phyloP scores from a whole-genome alignment of 1,140 invertebrate genomes.

The Brachystomella parvula region DNA sequence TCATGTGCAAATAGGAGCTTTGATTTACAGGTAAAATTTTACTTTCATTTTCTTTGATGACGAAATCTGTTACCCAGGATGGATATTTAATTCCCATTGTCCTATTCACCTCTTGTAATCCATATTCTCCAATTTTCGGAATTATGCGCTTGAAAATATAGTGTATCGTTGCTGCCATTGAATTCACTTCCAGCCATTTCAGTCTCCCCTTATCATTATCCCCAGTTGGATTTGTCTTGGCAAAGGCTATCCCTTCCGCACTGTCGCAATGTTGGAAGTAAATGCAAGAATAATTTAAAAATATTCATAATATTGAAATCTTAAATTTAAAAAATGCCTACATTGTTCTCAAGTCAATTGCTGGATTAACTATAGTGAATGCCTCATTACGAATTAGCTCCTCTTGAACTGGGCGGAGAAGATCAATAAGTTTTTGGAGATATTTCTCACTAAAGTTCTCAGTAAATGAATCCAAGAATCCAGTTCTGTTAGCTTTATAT shows the following conservation, averaged over 20 bases:
- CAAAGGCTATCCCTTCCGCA: neutral
- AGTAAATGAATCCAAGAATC: neutral
- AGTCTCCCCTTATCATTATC: neutral
- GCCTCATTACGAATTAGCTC: conserved; percentile 3
- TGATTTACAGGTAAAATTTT: neutral
- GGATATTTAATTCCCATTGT: conserved; percentile 6
- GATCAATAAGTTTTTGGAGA: neutral
- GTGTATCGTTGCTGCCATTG: conserved; percentile 11
- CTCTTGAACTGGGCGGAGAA: neutral
- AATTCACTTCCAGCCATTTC: conserved; percentile 21
- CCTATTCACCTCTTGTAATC: conserved; percentile 4
- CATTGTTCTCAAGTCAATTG: neutral
- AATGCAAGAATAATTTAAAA: too few relatives aligned
- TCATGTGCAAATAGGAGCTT: too few relatives aligned
- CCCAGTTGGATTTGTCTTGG: neutral
- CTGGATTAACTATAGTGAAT: neutral
- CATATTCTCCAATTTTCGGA: neutral
- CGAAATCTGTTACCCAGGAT: neutral
- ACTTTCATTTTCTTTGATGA: neutral
- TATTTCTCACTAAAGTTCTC: neutral
- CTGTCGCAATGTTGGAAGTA: too few relatives aligned
- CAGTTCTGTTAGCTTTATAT: neutral
- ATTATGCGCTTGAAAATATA: conserved; percentile 13
- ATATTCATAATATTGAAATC: too few relatives aligned
- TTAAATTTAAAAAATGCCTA: too few relatives aligned